Evolutionary conservation across 2,113 vertebrate species (phyloP), one percentile per base, ranked within the genome.

Genomic region (Ptilonorhynchus violaceus): DNA sequence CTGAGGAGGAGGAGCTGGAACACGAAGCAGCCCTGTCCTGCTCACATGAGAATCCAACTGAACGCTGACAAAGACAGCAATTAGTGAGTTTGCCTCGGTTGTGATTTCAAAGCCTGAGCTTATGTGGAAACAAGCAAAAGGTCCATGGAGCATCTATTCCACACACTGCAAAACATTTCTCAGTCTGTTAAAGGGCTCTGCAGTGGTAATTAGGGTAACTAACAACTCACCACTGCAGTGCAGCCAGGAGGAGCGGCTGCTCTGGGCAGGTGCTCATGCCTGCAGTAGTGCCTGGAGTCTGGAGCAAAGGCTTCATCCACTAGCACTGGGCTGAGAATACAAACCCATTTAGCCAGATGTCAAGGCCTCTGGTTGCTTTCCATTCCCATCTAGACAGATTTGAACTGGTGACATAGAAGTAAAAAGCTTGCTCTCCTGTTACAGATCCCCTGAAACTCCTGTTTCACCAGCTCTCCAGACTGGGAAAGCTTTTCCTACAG

Each of bases 1-100:
- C 85, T 92, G 85, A 72, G 62, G 53, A 89, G 73, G 35, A 76
- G 73, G 35, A 76, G 67, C 67, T 88, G 91, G 53, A 88, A 67
- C 1, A 1, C 3, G 77, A 78, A 47, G 58, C 52, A 23, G 35
- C 47, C 18, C 35, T 63, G 25, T 70, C 60, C 64, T 63, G 42
- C 52, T 60, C 27, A 13, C 25, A 1, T 44, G 42, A 25, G 19
- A 74, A n/a, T 56, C 15, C 4, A 35, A 49, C 20, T 12, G 33
- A 69, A 12, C 1, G 2, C 19, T 50, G 66, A 37, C 66, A n/a
- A 42, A 47, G 73, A 27, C 49, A 66, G 44, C 37, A 33, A 3
- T 41, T 3, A 46, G 53, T 14, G 67, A 64, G n/a, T 67, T 72
- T n/a, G 70, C 25, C 59, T 76, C 63, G 2, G 30, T 0, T n/a